Percentiles rank a stretch among this genome's conserved stretches.
phyloP scores from a whole-genome alignment of 2,888 invertebrate genomes.

The Trichopria drosophilae region DNA sequence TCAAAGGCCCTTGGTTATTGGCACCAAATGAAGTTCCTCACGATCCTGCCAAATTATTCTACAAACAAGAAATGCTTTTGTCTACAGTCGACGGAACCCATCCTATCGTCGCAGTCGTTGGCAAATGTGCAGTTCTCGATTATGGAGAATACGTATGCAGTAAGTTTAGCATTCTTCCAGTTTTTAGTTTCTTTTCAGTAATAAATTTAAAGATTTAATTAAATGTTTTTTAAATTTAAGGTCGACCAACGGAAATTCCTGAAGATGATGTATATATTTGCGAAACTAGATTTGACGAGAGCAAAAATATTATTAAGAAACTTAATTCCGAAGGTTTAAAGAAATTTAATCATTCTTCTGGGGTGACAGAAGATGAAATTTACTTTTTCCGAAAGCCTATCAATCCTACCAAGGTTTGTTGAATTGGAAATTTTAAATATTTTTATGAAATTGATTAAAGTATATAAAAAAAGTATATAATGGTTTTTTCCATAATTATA shows the following conservation, averaged over 20 bases:
- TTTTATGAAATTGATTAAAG: slow-evolving; percentile 18
- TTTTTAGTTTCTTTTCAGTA: slow-evolving; percentile 2
- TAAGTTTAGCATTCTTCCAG: slow-evolving; percentile 59
- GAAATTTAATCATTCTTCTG: slow-evolving; percentile 78
- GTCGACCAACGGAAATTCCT: slow-evolving; percentile 89
- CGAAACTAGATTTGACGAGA: slow-evolving; percentile 88
- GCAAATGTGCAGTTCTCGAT: slow-evolving; percentile 88
- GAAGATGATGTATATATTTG: slow-evolving; percentile 93
- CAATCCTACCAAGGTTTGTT: slow-evolving; percentile 69
- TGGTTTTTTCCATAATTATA: background rate
- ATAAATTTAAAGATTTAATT: background rate
- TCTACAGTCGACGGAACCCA: slow-evolving; percentile 90
- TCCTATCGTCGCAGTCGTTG: slow-evolving; percentile 86
- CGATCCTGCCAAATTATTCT: slow-evolving; percentile 78
- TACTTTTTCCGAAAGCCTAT: slow-evolving; percentile 77
- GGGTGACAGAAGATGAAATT: slow-evolving; percentile 91
- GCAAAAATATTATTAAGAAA: slow-evolving; percentile 76
- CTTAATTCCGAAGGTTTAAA: slow-evolving; percentile 72
- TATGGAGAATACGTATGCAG: slow-evolving; percentile 86
- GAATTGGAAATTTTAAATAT: slow-evolving; percentile 37
- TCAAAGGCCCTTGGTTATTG: slow-evolving; percentile 93
- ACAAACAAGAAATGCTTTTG: slow-evolving; percentile 89
- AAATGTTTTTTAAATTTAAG: slow-evolving; percentile 58
- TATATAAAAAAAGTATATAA: slow-evolving; percentile 15
- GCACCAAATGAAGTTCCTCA: slow-evolving; percentile 86